These are phyloP conservation scores for Labeo rohita DNA, from an alignment of 2,113 vertebrate genomes.

Conservation along the genomic window DNA sequence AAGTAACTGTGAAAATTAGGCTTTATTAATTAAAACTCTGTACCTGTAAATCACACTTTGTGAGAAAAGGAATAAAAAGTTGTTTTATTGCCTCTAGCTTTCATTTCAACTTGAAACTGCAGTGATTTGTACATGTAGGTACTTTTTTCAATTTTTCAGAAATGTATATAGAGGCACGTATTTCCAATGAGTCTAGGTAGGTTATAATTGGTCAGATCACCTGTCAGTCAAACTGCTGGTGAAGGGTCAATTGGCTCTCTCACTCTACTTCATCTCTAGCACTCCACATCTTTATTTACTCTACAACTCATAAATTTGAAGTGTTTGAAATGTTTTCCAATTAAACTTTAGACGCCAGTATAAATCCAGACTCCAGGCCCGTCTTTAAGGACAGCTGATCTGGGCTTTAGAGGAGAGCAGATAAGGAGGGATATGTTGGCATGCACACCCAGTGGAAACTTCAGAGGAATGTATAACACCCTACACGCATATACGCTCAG, in stretches of 20 bases:
- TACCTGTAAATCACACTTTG: too few relatives aligned
- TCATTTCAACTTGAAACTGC: too few relatives aligned
- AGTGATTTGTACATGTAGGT: too few relatives aligned
- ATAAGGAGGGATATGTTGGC: conserved; percentile 32
- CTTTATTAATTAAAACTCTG: too few relatives aligned
- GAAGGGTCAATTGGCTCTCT: conserved; percentile 37
- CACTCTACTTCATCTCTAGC: conserved; percentile 16
- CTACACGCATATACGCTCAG: conserved; percentile 8
- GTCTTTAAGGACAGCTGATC: neutral
- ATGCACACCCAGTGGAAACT: conserved; percentile 24
- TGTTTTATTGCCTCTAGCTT: too few relatives aligned
- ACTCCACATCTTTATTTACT: neutral
- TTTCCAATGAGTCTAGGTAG: too few relatives aligned
- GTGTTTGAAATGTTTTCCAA: conserved; percentile 20
- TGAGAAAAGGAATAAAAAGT: too few relatives aligned
- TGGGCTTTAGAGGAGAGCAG: conserved; percentile 26
- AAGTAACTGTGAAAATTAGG: too few relatives aligned
- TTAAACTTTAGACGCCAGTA: conserved; percentile 1
- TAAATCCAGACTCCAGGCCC: neutral
- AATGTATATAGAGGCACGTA: too few relatives aligned
- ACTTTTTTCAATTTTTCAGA: too few relatives aligned
- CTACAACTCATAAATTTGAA: conserved; percentile 26
- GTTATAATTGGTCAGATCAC: too few relatives aligned
- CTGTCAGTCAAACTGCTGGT: too few relatives aligned
- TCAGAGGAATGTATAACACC: conserved; percentile 28